Percentiles rank a stretch among this genome's conserved stretches.
phyloP scores from a whole-genome alignment of 2,113 vertebrate species.

The Columbina picui region DNA sequence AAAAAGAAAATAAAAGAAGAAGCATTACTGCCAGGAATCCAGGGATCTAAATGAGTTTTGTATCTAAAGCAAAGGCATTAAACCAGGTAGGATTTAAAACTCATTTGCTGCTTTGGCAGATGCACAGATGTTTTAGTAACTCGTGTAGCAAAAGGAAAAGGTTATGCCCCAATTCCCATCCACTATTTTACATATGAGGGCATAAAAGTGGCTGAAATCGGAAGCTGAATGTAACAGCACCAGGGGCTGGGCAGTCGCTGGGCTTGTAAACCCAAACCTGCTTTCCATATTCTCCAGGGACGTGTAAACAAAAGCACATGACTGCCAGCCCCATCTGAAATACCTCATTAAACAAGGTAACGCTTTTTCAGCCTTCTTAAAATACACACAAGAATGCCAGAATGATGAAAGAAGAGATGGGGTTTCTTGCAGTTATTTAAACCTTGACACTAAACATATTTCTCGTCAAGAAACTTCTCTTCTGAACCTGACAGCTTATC shows the following conservation, averaged over 20 bases:
- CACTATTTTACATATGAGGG: neutral
- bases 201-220: neutral
- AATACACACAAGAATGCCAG: constrained; percentile 8
- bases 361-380: constrained; percentile 28
- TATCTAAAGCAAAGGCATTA: neutral
- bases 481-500: constrained; percentile 55
- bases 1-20: neutral
- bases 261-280: constrained; percentile 12
- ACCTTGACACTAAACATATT: constrained; percentile 29
- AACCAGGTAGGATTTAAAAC: neutral
- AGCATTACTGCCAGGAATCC: neutral
- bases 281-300: constrained; percentile 27
- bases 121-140: neutral
- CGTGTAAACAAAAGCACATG: constrained; percentile 27
- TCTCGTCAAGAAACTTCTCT: constrained; percentile 36
- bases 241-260: neutral
- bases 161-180: neutral
- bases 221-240: neutral
- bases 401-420: constrained; percentile 51
- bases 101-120: neutral
- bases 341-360: constrained; percentile 56
- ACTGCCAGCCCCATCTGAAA: constrained; percentile 33
- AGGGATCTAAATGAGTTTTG: neutral
- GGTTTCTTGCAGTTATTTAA: constrained; percentile 50
- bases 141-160: neutral